Evolutionary conservation across 2,888 invertebrate genomes (phyloP).

Genomic region (Amphimallon solstitiale): DNA sequence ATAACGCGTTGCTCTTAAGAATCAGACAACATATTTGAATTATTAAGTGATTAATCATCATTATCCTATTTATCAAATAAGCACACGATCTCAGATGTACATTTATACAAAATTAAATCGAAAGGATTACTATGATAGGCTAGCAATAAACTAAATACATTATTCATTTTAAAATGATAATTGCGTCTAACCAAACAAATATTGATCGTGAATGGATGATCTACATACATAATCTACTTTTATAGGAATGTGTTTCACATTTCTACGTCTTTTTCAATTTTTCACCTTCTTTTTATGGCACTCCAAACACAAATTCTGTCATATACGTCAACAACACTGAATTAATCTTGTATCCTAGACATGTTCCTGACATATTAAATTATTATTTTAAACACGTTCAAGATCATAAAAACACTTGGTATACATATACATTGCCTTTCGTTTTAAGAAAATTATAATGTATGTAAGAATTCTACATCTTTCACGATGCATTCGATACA

Average conservation of each 20-base stretch:
- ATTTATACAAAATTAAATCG: no score
- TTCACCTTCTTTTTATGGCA: neutral
- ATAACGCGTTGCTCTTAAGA: no score
- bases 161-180: constrained; percentile 12
- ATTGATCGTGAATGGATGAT: neutral
- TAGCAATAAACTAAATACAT: neutral
- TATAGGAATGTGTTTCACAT: neutral
- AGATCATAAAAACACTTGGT: neutral
- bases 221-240: neutral
- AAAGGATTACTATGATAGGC: neutral
- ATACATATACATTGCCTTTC: no score
- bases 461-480: no score
- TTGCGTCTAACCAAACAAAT: neutral
- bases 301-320: neutral
- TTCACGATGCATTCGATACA: no score
- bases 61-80: no score
- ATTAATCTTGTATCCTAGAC: constrained; percentile 17
- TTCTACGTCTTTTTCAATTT: neutral
- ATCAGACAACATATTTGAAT: no score
- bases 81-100: no score
- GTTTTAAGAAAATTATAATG: no score
- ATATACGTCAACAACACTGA: neutral
- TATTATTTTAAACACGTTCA: neutral
- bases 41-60: no score
- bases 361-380: constrained; percentile 8